Conservation (phyloP, 2,797 vertebrate species). For the Pangasius macronema region DNA sequence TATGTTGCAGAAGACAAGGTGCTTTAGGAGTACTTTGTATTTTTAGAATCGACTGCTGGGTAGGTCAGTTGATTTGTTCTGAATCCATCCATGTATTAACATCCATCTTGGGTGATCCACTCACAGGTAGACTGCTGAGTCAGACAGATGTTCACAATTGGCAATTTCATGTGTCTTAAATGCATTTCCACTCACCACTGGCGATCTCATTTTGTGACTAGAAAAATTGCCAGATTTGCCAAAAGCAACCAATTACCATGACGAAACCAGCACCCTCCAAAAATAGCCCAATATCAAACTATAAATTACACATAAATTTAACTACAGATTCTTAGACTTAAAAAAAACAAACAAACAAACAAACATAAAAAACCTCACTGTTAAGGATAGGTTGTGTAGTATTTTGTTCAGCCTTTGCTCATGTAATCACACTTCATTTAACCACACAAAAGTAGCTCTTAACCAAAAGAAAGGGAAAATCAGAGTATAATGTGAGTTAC, state of each 20-base stretch:
- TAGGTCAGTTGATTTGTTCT: not conserved
- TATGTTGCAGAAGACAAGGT: constrained; percentile 34
- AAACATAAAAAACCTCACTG: too few relatives aligned
- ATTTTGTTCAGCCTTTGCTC: not conserved
- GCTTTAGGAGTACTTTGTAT: constrained; percentile 27
- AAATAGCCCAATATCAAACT: not conserved
- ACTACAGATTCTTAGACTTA: not conserved
- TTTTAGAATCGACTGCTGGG: not conserved
- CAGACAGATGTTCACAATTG: not conserved
- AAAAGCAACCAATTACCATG: not conserved
- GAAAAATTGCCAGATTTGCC: not conserved
- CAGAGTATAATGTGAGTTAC: not conserved
- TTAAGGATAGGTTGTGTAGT: not conserved
- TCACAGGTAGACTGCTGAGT: not conserved
- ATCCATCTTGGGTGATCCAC: not conserved
- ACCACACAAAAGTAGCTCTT: not conserved
- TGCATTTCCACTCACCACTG: not conserved
- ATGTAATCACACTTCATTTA: not conserved
- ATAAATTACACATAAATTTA: not conserved
- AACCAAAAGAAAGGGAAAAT: not conserved
- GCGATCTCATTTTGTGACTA: not conserved
- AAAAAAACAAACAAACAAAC: too few relatives aligned
- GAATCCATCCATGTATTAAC: not conserved
- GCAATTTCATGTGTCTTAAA: not conserved
- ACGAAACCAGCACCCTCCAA: not conserved